A percentile compares a stretch with the other conserved stretches of the same genome.
These are phyloP conservation scores for Spinus pinus DNA, from an alignment of 2,797 vertebrate genomes.

Conservation along the genomic window DNA sequence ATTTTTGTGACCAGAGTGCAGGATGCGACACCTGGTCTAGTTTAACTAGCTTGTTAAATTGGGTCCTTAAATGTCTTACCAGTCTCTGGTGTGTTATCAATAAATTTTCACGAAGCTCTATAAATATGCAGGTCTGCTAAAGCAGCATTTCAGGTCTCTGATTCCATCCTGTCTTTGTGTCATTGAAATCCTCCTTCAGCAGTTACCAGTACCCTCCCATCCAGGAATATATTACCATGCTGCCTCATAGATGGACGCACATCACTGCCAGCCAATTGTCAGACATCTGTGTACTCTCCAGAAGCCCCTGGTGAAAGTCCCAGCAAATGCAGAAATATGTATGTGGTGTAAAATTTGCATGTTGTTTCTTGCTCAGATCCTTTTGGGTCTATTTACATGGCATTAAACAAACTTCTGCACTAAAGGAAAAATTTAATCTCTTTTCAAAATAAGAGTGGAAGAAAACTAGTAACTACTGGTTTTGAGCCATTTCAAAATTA, in stretches of 20 bases:
- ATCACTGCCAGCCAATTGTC: neutral
- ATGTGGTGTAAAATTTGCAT: neutral
- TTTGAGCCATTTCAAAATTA: slow-evolving; percentile 1
- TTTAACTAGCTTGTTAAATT: neutral
- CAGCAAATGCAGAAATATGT: neutral
- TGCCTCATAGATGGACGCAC: neutral
- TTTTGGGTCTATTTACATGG: neutral
- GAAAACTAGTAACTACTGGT: slow-evolving; percentile 29
- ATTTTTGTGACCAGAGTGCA: neutral
- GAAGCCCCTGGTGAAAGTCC: accelerated
- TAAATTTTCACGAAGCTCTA: neutral
- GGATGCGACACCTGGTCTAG: accelerated
- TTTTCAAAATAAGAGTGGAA: neutral
- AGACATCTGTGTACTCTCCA: neutral
- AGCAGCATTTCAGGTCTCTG: neutral
- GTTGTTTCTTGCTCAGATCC: neutral
- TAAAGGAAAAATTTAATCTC: neutral
- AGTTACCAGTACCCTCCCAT: neutral
- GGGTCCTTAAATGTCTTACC: neutral
- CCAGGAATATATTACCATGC: neutral
- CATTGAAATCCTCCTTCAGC: neutral
- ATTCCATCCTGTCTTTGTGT: neutral
- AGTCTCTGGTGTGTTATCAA: neutral
- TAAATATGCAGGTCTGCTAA: neutral
- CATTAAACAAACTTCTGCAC: neutral